Base-by-base conservation (phyloP, 1,140 invertebrate species). In the Stenopsyche tienmushanensis region DNA sequence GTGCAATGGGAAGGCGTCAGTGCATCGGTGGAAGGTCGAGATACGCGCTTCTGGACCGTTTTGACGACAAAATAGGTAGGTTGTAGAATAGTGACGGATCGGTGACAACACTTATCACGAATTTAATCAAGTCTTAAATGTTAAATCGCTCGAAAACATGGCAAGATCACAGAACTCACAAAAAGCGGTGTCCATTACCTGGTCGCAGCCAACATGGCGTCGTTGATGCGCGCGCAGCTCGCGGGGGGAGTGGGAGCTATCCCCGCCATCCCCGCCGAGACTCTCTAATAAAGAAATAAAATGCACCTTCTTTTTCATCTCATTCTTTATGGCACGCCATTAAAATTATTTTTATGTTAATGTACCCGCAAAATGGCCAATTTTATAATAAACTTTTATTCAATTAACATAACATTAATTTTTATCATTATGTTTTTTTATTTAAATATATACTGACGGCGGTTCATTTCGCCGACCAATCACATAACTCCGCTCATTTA, bases 201-300 rank as follows among this genome's bases (percentile, higher is more conserved):
- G 47, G 66, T 42, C 53, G 66, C 66, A 15, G 41, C 13, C 29
- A 52, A 42, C 29, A 62, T 62, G 60, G 52, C 66, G 60, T 13
- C 66, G 53, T 23, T n/a, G 15, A 50, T 23, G 64, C 58, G 29
- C 20, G 54, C 21, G 59, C 47, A n/a, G n/a, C 8, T 17, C 50
- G 29, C 24, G 49, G 49, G 8, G 26, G 2, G 58, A n/a, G n/a
- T n/a, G 29, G 29, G 45, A n/a, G 15, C 45, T 20, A 7, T 7
- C 45, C 5, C 42, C 39, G 2, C 21, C 20, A 5, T 23, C 26
- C 26, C 26, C 53, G 2, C 53, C 1, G 26, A 13, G 25, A 25
- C 25, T 3, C 49, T 7, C 52, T 64, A 68, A 68, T 68, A 68
- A 68, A 64, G 62, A 64, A 68, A 68, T 68, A 64, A 68, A 68